Percentiles rank a stretch among this genome's conserved stretches.
Evolutionary conservation across 2,888 invertebrate genomes (phyloP).

Genomic region (Molanna angustata): DNA sequence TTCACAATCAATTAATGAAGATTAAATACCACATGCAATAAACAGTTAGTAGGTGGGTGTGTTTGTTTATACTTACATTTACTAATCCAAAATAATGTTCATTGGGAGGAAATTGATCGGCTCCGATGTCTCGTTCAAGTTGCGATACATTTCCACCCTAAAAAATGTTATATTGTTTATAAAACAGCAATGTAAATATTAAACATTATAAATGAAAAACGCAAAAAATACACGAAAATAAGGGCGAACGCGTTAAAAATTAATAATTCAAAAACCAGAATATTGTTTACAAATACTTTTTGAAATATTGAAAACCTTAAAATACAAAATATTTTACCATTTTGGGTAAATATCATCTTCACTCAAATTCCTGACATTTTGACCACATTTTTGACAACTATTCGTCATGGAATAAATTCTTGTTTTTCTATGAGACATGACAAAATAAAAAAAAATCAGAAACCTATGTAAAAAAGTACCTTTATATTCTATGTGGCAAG

Average conservation of each 20-base stretch:
- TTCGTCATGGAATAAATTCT: too few relatives aligned
- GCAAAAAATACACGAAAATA: neutral
- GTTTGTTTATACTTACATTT: slow-evolving; percentile 72
- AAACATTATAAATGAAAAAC: too few relatives aligned
- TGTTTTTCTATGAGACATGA: too few relatives aligned
- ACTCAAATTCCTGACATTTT: slow-evolving; percentile 18
- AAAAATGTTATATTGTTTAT: slow-evolving; percentile 35
- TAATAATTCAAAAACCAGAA: neutral
- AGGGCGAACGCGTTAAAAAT: too few relatives aligned
- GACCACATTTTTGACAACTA: slow-evolving; percentile 19
- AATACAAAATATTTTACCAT: slow-evolving; percentile 18
- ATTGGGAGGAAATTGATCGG: slow-evolving; percentile 97
- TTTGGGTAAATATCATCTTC: slow-evolving; percentile 18
- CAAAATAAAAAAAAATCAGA: too few relatives aligned
- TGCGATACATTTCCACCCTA: slow-evolving; percentile 99
- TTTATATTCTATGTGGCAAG: too few relatives aligned
- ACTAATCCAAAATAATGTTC: slow-evolving; percentile 99
- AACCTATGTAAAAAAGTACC: too few relatives aligned
- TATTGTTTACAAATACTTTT: neutral
- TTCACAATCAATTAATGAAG: too few relatives aligned
- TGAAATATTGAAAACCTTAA: neutral
- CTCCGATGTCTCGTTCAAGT: slow-evolving; percentile 98
- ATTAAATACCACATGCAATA: too few relatives aligned
- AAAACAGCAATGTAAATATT: slow-evolving; percentile 13
- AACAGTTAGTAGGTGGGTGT: too few relatives aligned